Base-by-base conservation (phyloP, 2,113 vertebrate species). In the Halichoeres trimaculatus region DNA sequence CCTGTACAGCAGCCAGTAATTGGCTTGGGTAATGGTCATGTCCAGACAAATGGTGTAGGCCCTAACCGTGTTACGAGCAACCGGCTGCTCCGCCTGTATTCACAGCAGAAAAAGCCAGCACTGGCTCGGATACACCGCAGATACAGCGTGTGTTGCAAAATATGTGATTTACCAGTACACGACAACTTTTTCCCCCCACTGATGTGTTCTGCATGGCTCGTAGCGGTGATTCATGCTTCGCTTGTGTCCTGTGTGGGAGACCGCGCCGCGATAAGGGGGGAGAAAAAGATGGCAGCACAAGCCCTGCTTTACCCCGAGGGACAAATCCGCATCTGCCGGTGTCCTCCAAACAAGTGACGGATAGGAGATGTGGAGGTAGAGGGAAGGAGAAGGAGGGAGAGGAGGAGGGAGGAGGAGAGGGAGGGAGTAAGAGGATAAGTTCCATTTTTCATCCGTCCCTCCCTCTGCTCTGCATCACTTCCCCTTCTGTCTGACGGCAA, bases 1-100 rank as follows among this genome's bases (percentile, higher is more conserved):
- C 86, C 86, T 86, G 90, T 84, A 85, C 85, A 86, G 80, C 81
- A 87, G 85, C 85, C 91, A 84, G 83, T 91, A 90, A 92, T 91
- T 90, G 89, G 88, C 78, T 87, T 26, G 78, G 89, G 80, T 92
- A 92, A 92, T 91, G 89, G 89, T 90, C 89, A 83, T 88, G 86
- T 89, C 89, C 88, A 91, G 89, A 91, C 90, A 90, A 91, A 92
- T 90, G 86, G 87, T 72, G 83, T 47, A 77, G 83, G 83, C 81
- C 74, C 76, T 90, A 91, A 90, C 91, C 36, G 58, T 52, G 87
- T 90, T 90, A 91, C 30, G 62, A 76, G 85, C 81, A 77, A 77
- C 70, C 84, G 20, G 76, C 80, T 79, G 86, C 85, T 86, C 81
- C 41, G 62, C 81, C 86, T 76, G 76, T 74, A 65, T 62, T 84